phyloP scores from a whole-genome alignment of 2,113 vertebrate species.

The Picathartes gymnocephalus region DNA sequence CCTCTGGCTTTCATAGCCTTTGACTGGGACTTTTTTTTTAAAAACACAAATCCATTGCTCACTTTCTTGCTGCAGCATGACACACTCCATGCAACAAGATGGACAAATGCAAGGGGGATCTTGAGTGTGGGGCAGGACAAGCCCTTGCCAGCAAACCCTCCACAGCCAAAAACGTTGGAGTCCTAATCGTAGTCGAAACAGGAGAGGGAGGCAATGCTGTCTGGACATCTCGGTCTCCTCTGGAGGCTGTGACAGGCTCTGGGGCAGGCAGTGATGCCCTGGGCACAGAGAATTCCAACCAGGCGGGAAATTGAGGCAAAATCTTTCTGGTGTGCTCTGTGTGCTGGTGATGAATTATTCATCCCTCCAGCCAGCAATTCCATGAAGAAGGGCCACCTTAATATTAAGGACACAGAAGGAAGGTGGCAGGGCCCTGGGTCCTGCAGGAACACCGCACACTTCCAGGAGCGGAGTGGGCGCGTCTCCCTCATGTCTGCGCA shows the following conservation, averaged over 20 bases:
- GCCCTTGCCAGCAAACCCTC: not conserved
- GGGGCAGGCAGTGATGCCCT: not conserved
- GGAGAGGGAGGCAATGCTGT: not conserved
- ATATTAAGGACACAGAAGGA: not conserved
- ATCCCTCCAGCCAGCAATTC: not conserved
- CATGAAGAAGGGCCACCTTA: not conserved
- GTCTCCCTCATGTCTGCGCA: not conserved
- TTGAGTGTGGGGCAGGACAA: not conserved
- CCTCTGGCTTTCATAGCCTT: not conserved
- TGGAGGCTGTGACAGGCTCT: not conserved
- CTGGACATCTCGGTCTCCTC: not conserved
- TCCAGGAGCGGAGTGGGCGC: not conserved
- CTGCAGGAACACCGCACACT: accelerated
- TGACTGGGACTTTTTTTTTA: accelerated
- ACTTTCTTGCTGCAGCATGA: accelerated
- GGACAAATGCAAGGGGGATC: not conserved
- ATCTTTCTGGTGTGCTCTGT: accelerated
- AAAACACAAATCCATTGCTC: not conserved
- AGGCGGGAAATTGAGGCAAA: not conserved
- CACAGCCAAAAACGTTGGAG: accelerated
- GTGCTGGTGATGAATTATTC: not conserved
- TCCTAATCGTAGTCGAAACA: accelerated
- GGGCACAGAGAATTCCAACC: not conserved
- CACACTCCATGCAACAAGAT: accelerated
- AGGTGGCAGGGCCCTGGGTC: not conserved